Evolutionary conservation across 2,888 invertebrate species (phyloP).

Genomic region (Vanessa cardui): DNA sequence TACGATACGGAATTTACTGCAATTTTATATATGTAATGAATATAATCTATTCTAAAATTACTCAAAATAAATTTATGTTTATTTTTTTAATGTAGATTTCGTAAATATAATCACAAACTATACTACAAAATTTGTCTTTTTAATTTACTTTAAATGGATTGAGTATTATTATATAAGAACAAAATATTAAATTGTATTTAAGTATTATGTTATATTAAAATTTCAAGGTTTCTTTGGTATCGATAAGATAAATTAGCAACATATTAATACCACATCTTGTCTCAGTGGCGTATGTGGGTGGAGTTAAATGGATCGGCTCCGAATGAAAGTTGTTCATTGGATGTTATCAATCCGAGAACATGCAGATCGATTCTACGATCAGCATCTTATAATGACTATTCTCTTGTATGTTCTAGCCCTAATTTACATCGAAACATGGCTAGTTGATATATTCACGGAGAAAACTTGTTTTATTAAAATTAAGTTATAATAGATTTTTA

Average conservation of each 20-base stretch:
- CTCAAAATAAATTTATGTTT: too few species aligned
- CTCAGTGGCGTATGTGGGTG: slow-evolving; percentile 70
- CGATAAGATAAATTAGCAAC: slow-evolving; percentile 43
- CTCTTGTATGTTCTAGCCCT: slow-evolving; percentile 30
- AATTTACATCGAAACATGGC: slow-evolving; percentile 37
- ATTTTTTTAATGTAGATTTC: too few species aligned
- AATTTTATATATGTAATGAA: not conserved
- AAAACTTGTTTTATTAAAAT: slow-evolving; percentile 4
- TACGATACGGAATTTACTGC: not conserved
- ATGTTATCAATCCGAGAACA: slow-evolving; percentile 74
- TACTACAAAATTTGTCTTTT: too few species aligned
- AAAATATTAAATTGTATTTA: too few species aligned
- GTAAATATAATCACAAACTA: too few species aligned
- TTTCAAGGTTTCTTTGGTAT: not conserved
- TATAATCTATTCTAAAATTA: too few species aligned
- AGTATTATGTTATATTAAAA: not conserved
- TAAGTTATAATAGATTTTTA: not conserved
- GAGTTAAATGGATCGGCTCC: slow-evolving; percentile 67
- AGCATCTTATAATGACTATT: slow-evolving; percentile 47
- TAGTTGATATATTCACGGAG: slow-evolving; percentile 5
- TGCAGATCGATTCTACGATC: slow-evolving; percentile 64
- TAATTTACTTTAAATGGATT: too few species aligned
- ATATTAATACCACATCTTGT: slow-evolving; percentile 57
- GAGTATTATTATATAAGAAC: too few species aligned
- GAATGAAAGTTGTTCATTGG: slow-evolving; percentile 75